Evolutionary conservation across 1,140 invertebrate species (phyloP).

Genomic region (Battus philenor): DNA sequence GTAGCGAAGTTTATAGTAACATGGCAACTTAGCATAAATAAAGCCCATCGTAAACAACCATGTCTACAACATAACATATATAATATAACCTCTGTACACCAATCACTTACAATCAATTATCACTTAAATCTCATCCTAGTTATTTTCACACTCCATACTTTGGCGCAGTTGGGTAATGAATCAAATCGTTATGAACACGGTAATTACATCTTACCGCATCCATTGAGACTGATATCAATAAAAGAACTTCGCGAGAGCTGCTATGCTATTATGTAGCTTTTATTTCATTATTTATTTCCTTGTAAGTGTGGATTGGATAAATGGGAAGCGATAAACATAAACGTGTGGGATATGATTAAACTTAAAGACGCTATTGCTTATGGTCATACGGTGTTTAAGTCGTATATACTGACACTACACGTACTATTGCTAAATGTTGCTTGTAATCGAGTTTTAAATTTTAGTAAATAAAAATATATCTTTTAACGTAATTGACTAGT

Average conservation of each 20-base stretch:
- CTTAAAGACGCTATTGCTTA: too few species aligned
- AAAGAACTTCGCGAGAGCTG: conserved; percentile 25
- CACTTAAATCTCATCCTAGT: conserved; percentile 13
- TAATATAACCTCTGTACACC: neutral
- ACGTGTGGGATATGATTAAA: conserved; percentile 2
- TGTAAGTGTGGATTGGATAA: conserved; percentile 18
- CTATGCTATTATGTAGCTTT: conserved; percentile 36
- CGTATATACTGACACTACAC: too few species aligned
- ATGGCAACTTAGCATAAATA: too few species aligned
- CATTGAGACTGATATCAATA: conserved; percentile 51
- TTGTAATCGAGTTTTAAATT: too few species aligned
- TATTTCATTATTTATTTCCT: conserved; percentile 37
- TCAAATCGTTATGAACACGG: conserved; percentile 42
- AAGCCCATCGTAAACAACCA: too few species aligned
- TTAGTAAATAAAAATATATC: too few species aligned
- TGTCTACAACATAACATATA: too few species aligned
- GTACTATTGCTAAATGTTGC: too few species aligned
- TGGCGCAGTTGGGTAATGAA: conserved; percentile 26
- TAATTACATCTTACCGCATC: conserved; percentile 39
- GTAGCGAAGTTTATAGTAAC: too few species aligned
- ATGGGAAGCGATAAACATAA: conserved; percentile 12
- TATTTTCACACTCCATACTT: conserved; percentile 11
- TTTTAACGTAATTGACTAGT: too few species aligned
- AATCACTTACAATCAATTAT: conserved; percentile 4
- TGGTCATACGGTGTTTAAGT: too few species aligned